phyloP scores from a whole-genome alignment of 2,888 invertebrate species.

The Teinopalpus imperialis region DNA sequence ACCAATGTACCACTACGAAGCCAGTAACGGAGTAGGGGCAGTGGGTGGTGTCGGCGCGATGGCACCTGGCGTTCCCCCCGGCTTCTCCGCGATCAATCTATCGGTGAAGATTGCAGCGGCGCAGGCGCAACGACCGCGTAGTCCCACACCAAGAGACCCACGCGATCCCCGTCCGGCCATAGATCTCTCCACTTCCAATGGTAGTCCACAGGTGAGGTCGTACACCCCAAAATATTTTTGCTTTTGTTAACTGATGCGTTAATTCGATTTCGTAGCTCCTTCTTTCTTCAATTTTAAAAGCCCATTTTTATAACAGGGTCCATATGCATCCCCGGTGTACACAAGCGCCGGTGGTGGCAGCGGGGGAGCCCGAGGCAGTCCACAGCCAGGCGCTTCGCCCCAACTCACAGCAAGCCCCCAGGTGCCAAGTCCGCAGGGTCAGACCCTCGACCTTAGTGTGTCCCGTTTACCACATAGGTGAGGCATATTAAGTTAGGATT shows the following conservation, averaged over 20 bases:
- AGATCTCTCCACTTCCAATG: slow-evolving; percentile 93
- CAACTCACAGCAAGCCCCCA: slow-evolving; percentile 91
- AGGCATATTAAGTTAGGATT: slow-evolving; percentile 47
- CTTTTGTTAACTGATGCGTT: slow-evolving; percentile 4
- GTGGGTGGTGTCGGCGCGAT: slow-evolving; percentile 84
- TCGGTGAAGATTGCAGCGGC: slow-evolving; percentile 92
- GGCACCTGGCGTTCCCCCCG: slow-evolving; percentile 86
- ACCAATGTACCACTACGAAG: slow-evolving; percentile 92
- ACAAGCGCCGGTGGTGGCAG: slow-evolving; percentile 88
- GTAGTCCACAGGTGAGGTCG: slow-evolving; percentile 90
- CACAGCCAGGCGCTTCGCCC: slow-evolving; percentile 93
- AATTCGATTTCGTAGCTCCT: slow-evolving; percentile 17
- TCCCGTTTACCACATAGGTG: slow-evolving; percentile 93
- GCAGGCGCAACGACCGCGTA: slow-evolving; percentile 86
- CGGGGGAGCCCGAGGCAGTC: slow-evolving; percentile 88
- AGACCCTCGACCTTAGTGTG: slow-evolving; percentile 94
- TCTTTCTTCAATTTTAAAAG: slow-evolving; percentile 38
- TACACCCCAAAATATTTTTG: slow-evolving; percentile 10
- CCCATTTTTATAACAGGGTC: slow-evolving; percentile 82
- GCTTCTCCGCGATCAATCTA: slow-evolving; percentile 91
- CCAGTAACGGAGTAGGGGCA: slow-evolving; percentile 77
- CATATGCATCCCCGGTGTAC: slow-evolving; percentile 89
- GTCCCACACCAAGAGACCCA: slow-evolving; percentile 88
- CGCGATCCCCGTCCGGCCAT: slow-evolving; percentile 92
- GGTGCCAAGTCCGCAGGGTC: slow-evolving; percentile 95